A percentile compares a stretch with the other conserved stretches of the same genome.
Evolutionary conservation across 1,140 invertebrate species (phyloP).

Genomic region (Formica exsecta): DNA sequence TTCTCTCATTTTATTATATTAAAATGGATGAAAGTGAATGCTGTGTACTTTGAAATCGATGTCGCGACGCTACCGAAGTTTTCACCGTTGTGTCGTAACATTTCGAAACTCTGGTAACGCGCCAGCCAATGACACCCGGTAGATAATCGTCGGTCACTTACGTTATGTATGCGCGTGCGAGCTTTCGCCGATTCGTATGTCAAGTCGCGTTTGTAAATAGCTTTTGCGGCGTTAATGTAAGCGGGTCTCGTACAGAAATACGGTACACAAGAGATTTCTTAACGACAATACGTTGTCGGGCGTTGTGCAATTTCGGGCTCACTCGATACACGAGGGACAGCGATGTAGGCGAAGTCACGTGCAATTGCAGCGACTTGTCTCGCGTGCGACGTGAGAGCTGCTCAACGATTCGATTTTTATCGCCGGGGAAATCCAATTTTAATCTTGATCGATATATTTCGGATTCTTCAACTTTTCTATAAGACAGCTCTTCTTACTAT

Average conservation of each 20-base stretch:
- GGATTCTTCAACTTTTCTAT: neutral
- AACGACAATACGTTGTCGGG: slow-evolving; percentile 38
- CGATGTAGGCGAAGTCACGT: slow-evolving; percentile 29
- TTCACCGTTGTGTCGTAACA: slow-evolving; percentile 25
- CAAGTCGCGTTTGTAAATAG: slow-evolving; percentile 10
- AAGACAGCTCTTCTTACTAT: neutral
- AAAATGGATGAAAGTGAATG: neutral
- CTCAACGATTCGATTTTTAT: slow-evolving; percentile 9
- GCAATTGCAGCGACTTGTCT: slow-evolving; percentile 19
- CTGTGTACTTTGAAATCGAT: neutral
- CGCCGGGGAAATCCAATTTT: neutral
- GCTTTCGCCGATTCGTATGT: slow-evolving; percentile 49
- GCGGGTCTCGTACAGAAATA: slow-evolving; percentile 17
- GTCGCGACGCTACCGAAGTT: slow-evolving; percentile 19
- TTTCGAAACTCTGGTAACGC: slow-evolving; percentile 52
- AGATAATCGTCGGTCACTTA: neutral
- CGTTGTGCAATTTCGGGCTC: slow-evolving; percentile 66
- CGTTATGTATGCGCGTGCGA: neutral
- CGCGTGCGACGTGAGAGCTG: slow-evolving; percentile 17
- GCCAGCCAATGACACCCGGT: slow-evolving; percentile 39
- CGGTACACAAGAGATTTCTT: slow-evolving; percentile 34
- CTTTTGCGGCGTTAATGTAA: slow-evolving; percentile 3
- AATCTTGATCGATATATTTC: slow-evolving; percentile 14
- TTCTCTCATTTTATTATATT: neutral
- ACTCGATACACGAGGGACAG: slow-evolving; percentile 13